These are phyloP conservation scores for Apostichopus californicus DNA, from an alignment of 35 echinoderm and acorn worm species.

Conservation along the genomic window DNA sequence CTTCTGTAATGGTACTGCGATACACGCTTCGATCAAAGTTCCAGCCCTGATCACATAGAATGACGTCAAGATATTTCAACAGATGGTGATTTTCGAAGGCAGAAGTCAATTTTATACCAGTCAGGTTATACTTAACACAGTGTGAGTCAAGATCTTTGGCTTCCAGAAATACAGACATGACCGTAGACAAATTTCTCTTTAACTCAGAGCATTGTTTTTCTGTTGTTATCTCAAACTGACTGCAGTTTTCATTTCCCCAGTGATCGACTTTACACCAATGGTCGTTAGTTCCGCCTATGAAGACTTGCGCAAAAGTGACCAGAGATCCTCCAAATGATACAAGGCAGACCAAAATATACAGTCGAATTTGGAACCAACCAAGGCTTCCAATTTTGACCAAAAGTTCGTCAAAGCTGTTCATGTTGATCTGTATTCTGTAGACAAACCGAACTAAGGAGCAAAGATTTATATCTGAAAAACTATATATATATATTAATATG, in stretches of 20 bases:
- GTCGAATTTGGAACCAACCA: not conserved
- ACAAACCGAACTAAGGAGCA: too few relatives aligned
- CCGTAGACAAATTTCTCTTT: conserved; percentile 14
- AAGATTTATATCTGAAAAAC: too few relatives aligned
- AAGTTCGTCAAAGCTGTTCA: conserved; percentile 6
- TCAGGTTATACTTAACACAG: conserved; percentile 18
- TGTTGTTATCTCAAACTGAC: not conserved
- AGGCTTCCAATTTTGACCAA: conserved; percentile 8
- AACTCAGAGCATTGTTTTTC: not conserved
- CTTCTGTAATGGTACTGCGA: conserved; percentile 12
- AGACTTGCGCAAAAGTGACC: conserved; percentile 13
- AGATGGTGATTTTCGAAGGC: not conserved
- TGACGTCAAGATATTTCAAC: not conserved
- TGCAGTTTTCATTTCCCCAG: conserved; percentile 22
- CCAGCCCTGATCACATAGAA: conserved; percentile 11
- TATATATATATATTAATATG: too few relatives aligned
- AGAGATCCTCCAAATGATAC: not conserved
- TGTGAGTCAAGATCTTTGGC: not conserved
- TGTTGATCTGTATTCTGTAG: not conserved
- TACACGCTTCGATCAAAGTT: not conserved
- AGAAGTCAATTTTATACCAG: not conserved
- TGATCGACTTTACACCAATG: conserved; percentile 29
- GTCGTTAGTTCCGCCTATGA: conserved; percentile 1
- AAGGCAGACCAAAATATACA: not conserved
- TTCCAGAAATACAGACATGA: not conserved